These are phyloP conservation scores for Hydropotes inermis DNA, from an alignment of 2,113 vertebrate species.

Conservation along the genomic window DNA sequence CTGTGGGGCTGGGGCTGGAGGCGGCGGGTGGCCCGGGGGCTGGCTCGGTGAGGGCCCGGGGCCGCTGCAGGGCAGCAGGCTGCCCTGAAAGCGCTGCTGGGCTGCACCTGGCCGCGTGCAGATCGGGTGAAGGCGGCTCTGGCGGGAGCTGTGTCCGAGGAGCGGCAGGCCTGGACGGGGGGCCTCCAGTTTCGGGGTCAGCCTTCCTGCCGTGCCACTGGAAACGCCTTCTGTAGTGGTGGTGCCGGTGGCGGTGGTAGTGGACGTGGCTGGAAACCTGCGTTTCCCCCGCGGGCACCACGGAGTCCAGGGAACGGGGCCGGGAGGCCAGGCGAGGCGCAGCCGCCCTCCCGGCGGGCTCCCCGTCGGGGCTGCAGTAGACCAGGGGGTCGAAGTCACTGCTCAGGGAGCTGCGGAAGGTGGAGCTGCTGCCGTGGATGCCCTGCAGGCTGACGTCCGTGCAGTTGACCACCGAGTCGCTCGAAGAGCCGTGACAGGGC, in stretches of 20 bases:
- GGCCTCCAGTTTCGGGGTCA: constrained; percentile 20
- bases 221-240: constrained; percentile 87
- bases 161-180: constrained; percentile 55
- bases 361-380: constrained; percentile 83
- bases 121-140: not conserved
- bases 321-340: constrained; percentile 75
- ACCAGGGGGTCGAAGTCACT: constrained; percentile 95
- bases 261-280: constrained; percentile 92
- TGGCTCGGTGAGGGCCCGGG: constrained; percentile 5
- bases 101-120: not conserved
- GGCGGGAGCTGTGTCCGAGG: constrained; percentile 40
- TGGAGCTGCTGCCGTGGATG: constrained; percentile 96
- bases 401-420: constrained; percentile 96
- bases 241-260: constrained; percentile 96
- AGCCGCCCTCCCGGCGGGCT: constrained; percentile 45
- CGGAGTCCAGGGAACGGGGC: constrained; percentile 89
- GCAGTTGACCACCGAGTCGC: constrained; percentile 96
- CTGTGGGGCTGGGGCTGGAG: constrained; percentile 25
- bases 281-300: constrained; percentile 83
- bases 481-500: constrained; percentile 96
- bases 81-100: constrained; percentile 55
- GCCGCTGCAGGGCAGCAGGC: constrained; percentile 12
- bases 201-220: constrained; percentile 57
- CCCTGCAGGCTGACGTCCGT: constrained; percentile 95
- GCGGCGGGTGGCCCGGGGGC: not conserved